These are phyloP conservation scores for Anneissia japonica DNA, from an alignment of 35 echinoderm and acorn worm species.

Conservation along the genomic window DNA sequence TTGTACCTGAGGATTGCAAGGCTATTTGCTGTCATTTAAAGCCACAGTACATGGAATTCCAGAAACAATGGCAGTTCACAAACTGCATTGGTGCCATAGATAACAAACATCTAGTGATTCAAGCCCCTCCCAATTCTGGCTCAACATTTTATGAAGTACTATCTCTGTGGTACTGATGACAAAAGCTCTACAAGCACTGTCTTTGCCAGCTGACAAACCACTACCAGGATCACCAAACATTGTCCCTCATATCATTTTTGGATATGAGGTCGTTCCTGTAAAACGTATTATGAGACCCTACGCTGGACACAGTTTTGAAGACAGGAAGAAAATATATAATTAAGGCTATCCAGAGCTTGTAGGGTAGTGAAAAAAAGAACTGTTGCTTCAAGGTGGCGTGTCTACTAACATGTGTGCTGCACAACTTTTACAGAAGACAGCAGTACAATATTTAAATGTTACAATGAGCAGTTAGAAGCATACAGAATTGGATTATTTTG, in stretches of 20 bases:
- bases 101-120: constrained; percentile 9
- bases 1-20: constrained; percentile 5
- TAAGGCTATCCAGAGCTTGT: constrained; percentile 33
- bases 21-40: constrained; percentile 19
- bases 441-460: too few species aligned
- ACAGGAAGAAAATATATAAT: constrained; percentile 13
- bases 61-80: constrained; percentile 5
- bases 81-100: constrained; percentile 6
- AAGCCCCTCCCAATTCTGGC: neutral
- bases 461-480: too few species aligned
- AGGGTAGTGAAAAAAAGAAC: constrained; percentile 30
- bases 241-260: constrained; percentile 1
- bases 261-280: constrained; percentile 40
- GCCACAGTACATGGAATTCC: constrained; percentile 22
- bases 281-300: constrained; percentile 28
- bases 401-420: neutral
- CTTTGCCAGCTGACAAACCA: neutral
- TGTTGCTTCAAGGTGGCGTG: neutral
- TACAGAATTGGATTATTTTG: too few species aligned
- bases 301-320: neutral
- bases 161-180: constrained; percentile 1
- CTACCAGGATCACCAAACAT: neutral
- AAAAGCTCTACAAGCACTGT: neutral
- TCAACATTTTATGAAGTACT: neutral
- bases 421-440: neutral